Evolutionary conservation across 2,888 invertebrate genomes (phyloP), one percentile per base, ranked within the genome.

Genomic region (Hyposoter didymator): DNA sequence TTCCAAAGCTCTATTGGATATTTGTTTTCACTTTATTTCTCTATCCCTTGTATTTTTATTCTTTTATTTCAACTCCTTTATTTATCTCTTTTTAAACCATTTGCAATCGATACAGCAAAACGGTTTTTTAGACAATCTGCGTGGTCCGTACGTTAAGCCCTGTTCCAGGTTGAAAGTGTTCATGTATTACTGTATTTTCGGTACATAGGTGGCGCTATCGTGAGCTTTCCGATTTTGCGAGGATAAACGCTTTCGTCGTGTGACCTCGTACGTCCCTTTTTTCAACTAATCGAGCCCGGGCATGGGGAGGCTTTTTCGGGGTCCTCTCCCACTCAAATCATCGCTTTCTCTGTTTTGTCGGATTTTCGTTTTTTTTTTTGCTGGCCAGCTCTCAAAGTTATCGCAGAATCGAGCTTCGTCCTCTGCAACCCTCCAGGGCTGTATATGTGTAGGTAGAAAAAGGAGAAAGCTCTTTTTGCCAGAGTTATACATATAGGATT

Each of bases 91-190:
- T 59, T 43, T 28, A 52, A 85, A 75, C 67, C 82, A 85, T 82
- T 79, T 80, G 82, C 75, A 82, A 85, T 82, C 85, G 82, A 85
- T 85, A 85, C 85, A 85, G 79, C 72, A 85, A 85, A 85, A 85
- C 85, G 82, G 79, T 32, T 85, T 85, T 82, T 85, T 80, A 67
- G 82, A 79, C 79, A 85, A 82, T 82, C 85, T 85, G 82, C 59
- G 73, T 82, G 82, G 75, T 62, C 78, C 74, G 75, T 45, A 66
- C 75, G 82, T 49, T 85, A 85, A 85, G 79, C 85, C 59, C 70
- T 55, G 59, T 47, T 62, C 67, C 49, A 64, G 66, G 43, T 49
- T 19, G 66, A 43, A 28, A 55, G 52, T 19, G 39, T 45, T 4
- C 1, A 22, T 32, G 45, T 47, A 66, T 47, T 17, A 43, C n/a